Percentiles rank a stretch among this genome's conserved stretches.
Conservation (phyloP, 1,140 invertebrate genomes). For the Octopus sinensis region DNA sequence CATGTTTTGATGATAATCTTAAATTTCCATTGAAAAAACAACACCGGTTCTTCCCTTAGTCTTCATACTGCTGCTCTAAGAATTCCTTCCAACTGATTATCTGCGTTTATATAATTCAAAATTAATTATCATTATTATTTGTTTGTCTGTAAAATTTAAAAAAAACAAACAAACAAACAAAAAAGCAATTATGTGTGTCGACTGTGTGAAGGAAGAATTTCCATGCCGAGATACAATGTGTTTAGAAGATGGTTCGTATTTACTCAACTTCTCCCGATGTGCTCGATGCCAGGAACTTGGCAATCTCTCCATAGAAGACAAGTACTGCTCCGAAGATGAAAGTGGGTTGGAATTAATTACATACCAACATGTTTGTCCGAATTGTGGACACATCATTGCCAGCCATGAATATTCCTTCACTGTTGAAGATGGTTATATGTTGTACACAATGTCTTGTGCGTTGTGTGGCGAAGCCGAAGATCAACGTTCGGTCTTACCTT, state of each 20-base stretch:
- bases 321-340: conserved; percentile 17
- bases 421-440: conserved; percentile 21
- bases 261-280: conserved; percentile 26
- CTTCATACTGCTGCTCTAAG: too few relatives aligned
- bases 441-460: conserved; percentile 1
- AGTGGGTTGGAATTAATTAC: conserved; percentile 25
- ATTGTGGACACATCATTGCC: conserved; percentile 24
- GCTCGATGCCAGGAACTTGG: conserved; percentile 15
- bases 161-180: too few relatives aligned
- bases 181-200: conserved; percentile 20
- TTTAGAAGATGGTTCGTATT: conserved; percentile 28
- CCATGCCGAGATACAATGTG: conserved; percentile 26
- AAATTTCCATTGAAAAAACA: too few relatives aligned
- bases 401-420: conserved; percentile 27
- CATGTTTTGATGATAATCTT: too few relatives aligned
- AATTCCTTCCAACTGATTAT: too few relatives aligned
- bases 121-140: neutral
- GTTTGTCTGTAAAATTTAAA: neutral
- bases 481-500: neutral
- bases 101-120: too few relatives aligned
- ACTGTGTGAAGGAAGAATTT: conserved; percentile 29
- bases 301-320: conserved; percentile 16
- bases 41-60: too few relatives aligned
- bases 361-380: conserved; percentile 27
- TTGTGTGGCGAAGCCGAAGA: neutral